Percentiles rank a stretch among this genome's conserved stretches.
phyloP scores from a whole-genome alignment of 2,888 invertebrate genomes.

The Uropetala carovei region DNA sequence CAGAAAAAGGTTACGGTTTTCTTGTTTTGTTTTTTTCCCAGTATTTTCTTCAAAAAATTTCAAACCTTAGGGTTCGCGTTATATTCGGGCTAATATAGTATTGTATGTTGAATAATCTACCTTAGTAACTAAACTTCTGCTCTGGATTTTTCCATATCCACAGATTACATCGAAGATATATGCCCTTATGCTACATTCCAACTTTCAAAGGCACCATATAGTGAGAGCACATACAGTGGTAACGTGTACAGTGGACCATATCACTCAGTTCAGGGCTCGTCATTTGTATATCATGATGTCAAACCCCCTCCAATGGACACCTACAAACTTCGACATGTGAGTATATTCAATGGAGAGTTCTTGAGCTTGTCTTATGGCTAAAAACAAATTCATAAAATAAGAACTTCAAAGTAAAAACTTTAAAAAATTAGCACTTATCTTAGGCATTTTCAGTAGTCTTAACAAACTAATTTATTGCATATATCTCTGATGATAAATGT shows the following conservation, averaged over 20 bases:
- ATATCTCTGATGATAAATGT: too few species aligned
- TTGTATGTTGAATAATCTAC: neutral
- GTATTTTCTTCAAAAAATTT: too few species aligned
- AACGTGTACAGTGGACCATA: slow-evolving; percentile 92
- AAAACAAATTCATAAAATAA: neutral
- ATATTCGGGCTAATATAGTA: too few species aligned
- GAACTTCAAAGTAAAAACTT: neutral
- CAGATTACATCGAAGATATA: slow-evolving; percentile 94
- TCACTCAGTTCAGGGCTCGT: slow-evolving; percentile 88
- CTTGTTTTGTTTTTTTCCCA: too few species aligned
- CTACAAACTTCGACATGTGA: slow-evolving; percentile 85
- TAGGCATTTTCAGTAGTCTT: too few species aligned
- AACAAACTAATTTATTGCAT: too few species aligned
- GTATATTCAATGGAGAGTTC: slow-evolving; percentile 69
- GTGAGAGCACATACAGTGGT: slow-evolving; percentile 93
- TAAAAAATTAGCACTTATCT: too few species aligned
- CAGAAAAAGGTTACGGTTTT: too few species aligned
- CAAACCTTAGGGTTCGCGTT: too few species aligned
- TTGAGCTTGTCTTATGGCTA: neutral
- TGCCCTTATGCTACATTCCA: slow-evolving; percentile 96
- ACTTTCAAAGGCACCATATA: slow-evolving; percentile 87
- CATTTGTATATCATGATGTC: slow-evolving; percentile 92
- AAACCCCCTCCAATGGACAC: slow-evolving; percentile 85
- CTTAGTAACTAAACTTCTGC: neutral
- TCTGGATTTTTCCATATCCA: slow-evolving; percentile 43